These are phyloP conservation scores for Actias luna DNA, from an alignment of 2,888 invertebrate species.

Conservation along the genomic window DNA sequence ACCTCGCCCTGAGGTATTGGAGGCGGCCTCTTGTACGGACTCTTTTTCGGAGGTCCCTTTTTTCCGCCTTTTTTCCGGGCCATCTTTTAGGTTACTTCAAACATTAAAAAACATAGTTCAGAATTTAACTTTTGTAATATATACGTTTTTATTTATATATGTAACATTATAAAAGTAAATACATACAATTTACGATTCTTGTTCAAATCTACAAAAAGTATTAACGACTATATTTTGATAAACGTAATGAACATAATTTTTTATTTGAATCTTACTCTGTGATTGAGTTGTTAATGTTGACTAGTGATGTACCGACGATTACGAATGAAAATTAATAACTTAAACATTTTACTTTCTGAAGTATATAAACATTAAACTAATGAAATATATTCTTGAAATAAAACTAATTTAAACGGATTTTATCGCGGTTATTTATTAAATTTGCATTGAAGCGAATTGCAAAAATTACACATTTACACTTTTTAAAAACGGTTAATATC, in stretches of 20 bases:
- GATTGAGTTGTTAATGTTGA: background rate
- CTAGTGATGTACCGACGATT: background rate
- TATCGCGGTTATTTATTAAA: too few species aligned
- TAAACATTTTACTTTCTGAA: too few species aligned
- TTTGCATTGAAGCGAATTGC: too few species aligned
- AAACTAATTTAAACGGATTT: too few species aligned
- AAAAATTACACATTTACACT: too few species aligned
- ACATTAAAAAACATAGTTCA: background rate
- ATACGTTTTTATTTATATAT: background rate
- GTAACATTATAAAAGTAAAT: background rate
- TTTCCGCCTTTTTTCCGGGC: slow-evolving; percentile 35
- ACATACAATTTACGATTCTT: background rate
- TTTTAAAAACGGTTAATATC: too few species aligned
- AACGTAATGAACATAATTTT: background rate
- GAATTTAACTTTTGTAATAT: background rate
- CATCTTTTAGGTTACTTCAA: slow-evolving; percentile 10
- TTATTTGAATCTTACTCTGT: background rate
- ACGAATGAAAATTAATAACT: too few species aligned
- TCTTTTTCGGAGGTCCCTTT: slow-evolving; percentile 52
- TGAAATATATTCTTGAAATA: too few species aligned
- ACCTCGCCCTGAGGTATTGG: slow-evolving; percentile 89
- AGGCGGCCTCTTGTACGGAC: slow-evolving; percentile 84
- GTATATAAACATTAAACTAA: too few species aligned
- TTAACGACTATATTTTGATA: background rate
- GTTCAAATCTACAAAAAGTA: background rate